phyloP scores from a whole-genome alignment of 2,888 invertebrate species.

The Sarcophaga variegata region DNA sequence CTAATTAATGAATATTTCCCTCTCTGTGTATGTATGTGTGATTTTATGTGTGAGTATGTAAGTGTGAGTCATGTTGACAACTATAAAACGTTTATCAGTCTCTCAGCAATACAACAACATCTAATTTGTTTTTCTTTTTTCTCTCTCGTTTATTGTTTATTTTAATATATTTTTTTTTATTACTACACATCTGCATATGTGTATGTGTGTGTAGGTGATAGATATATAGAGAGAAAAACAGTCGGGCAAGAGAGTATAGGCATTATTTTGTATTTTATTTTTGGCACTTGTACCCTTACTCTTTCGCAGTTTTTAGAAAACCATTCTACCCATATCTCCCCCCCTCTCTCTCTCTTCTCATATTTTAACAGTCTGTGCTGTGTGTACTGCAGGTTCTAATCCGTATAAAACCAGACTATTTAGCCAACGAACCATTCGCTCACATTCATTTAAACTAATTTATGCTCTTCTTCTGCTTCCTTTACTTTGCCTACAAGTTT shows the following conservation, averaged over 20 bases:
- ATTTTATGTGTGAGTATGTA: slow-evolving; percentile 3
- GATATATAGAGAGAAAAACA: slow-evolving; percentile 29
- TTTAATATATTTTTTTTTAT: slow-evolving; percentile 36
- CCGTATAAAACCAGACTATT: not conserved
- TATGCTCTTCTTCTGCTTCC: slow-evolving; percentile 30
- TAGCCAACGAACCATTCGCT: not conserved
- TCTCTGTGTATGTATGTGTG: not conserved
- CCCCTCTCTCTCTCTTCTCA: not conserved
- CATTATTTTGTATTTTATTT: slow-evolving; percentile 40
- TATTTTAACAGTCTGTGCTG: not conserved
- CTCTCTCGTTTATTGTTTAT: slow-evolving; percentile 6
- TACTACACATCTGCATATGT: slow-evolving; percentile 30
- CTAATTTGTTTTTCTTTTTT: slow-evolving; percentile 24
- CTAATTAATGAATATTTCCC: not conserved
- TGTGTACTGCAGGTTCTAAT: not conserved
- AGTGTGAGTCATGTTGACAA: slow-evolving; percentile 53
- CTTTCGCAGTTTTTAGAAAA: too few relatives aligned
- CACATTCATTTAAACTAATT: slow-evolving; percentile 59
- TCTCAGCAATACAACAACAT: slow-evolving; percentile 19
- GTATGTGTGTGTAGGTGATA: not conserved
- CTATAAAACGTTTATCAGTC: slow-evolving; percentile 58
- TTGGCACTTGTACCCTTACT: not conserved
- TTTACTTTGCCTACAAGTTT: not conserved
- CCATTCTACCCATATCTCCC: slow-evolving; percentile 13
- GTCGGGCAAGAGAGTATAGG: slow-evolving; percentile 52